A percentile compares a stretch with the other conserved stretches of the same genome.
phyloP scores from a whole-genome alignment of 1,140 invertebrate species.

The Drosophila funebris region DNA sequence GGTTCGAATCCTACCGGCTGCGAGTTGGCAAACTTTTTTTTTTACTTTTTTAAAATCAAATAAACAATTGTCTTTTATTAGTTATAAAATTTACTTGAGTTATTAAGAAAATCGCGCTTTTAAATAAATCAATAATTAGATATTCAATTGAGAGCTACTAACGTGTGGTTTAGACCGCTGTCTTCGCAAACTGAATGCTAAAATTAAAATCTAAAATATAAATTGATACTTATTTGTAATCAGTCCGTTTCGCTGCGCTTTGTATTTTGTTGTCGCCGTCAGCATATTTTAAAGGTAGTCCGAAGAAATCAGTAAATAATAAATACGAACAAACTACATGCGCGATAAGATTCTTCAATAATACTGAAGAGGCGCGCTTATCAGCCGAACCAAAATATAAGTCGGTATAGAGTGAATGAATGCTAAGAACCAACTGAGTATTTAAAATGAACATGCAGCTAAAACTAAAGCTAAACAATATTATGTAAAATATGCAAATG shows the following conservation, averaged over 20 bases:
- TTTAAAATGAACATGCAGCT: slow-evolving; percentile 15
- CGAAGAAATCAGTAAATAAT: slow-evolving; percentile 33
- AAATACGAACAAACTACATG: slow-evolving; percentile 1
- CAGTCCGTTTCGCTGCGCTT: slow-evolving; percentile 58
- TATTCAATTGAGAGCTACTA: slow-evolving; percentile 31
- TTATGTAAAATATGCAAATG: not conserved
- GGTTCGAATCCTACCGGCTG: slow-evolving; percentile 94
- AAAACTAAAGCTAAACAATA: not conserved
- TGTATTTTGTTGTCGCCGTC: slow-evolving; percentile 44
- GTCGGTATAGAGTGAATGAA: not conserved
- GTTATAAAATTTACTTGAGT: not conserved
- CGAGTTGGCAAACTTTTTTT: slow-evolving; percentile 69
- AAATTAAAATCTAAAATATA: slow-evolving; percentile 60
- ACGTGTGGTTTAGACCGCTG: slow-evolving; percentile 45
- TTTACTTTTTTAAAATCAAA: slow-evolving; percentile 13
- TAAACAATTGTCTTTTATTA: not conserved
- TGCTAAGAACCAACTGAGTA: not conserved
- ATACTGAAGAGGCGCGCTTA: slow-evolving; percentile 31
- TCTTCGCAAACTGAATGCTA: slow-evolving; percentile 46
- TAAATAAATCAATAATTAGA: not conserved
- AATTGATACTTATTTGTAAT: slow-evolving; percentile 67
- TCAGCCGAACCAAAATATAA: slow-evolving; percentile 26
- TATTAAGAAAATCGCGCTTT: slow-evolving; percentile 13
- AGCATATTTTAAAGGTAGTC: slow-evolving; percentile 61
- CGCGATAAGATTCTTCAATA: slow-evolving; percentile 44